phyloP scores from a whole-genome alignment of 2,888 invertebrate species.

The Podotricha telesiphe region DNA sequence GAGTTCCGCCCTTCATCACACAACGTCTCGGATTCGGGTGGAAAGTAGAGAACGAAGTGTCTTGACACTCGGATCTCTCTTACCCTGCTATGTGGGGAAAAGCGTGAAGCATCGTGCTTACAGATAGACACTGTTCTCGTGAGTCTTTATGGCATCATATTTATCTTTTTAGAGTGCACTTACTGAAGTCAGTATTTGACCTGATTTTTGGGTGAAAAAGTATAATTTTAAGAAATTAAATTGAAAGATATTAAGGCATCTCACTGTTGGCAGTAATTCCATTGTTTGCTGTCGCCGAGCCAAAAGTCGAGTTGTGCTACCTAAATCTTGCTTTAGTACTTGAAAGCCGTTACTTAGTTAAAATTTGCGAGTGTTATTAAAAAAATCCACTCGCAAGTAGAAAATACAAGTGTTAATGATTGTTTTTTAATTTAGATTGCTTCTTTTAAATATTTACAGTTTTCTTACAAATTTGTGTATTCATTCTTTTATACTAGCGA shows the following conservation, averaged over 20 bases:
- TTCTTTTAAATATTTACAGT: not conserved
- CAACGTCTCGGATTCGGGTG: too few relatives aligned
- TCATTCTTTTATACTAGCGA: too few relatives aligned
- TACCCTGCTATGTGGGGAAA: too few relatives aligned
- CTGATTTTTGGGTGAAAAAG: conserved; percentile 8
- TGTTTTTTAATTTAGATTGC: not conserved
- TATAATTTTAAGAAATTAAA: conserved; percentile 29
- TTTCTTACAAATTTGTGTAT: not conserved
- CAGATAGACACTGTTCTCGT: too few relatives aligned
- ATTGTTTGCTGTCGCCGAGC: conserved; percentile 48
- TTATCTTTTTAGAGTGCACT: not conserved
- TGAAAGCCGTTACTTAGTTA: conserved; percentile 32
- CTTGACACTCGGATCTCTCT: too few relatives aligned
- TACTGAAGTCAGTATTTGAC: not conserved
- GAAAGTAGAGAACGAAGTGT: too few relatives aligned
- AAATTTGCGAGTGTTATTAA: conserved; percentile 35
- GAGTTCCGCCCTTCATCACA: too few relatives aligned
- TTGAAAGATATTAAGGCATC: conserved; percentile 33
- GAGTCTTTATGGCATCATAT: not conserved
- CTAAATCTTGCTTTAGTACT: conserved; percentile 41
- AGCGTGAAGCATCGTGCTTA: too few relatives aligned
- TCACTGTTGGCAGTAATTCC: conserved; percentile 38
- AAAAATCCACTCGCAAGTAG: conserved; percentile 18
- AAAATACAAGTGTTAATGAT: conserved; percentile 16
- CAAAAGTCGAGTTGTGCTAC: conserved; percentile 45